A percentile compares a stretch with the other conserved stretches of the same genome.
phyloP scores from a whole-genome alignment of 1,140 invertebrate species.

The Camponotus floridanus region DNA sequence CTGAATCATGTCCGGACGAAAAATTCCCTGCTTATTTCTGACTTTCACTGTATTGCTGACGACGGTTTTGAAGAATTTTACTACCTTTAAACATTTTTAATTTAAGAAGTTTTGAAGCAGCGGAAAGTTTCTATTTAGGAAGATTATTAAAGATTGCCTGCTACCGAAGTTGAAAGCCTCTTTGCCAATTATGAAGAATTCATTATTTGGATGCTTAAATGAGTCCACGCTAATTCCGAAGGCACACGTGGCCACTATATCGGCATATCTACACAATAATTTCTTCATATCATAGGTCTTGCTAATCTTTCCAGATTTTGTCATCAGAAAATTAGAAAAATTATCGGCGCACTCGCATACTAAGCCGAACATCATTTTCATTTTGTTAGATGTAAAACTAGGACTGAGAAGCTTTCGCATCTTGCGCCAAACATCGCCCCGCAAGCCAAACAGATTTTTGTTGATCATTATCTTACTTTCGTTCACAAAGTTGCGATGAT shows the following conservation, averaged over 20 bases:
- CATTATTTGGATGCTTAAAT: slow-evolving; percentile 45
- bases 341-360: slow-evolving; percentile 43
- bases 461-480: slow-evolving; percentile 20
- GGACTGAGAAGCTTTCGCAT: slow-evolving; percentile 61
- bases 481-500: slow-evolving; percentile 28
- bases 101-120: not conserved
- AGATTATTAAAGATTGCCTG: not conserved
- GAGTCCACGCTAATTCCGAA: slow-evolving; percentile 59
- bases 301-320: not conserved
- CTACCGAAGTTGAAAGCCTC: not conserved
- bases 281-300: slow-evolving; percentile 33
- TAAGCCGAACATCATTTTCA: slow-evolving; percentile 61
- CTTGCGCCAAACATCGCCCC: slow-evolving; percentile 46
- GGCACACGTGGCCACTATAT: slow-evolving; percentile 51
- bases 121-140: slow-evolving; percentile 27
- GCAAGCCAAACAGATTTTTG: slow-evolving; percentile 36
- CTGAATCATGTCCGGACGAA: slow-evolving; percentile 59
- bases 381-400: slow-evolving; percentile 54
- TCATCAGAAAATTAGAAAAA: not conserved
- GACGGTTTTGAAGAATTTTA: slow-evolving; percentile 20
- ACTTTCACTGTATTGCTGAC: not conserved
- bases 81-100: slow-evolving; percentile 26
- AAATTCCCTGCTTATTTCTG: slow-evolving; percentile 42
- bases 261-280: slow-evolving; percentile 5
- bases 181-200: slow-evolving; percentile 21